Base-by-base conservation (phyloP, 2,888 invertebrate genomes). In the Rhagophthalmus giganteus region DNA sequence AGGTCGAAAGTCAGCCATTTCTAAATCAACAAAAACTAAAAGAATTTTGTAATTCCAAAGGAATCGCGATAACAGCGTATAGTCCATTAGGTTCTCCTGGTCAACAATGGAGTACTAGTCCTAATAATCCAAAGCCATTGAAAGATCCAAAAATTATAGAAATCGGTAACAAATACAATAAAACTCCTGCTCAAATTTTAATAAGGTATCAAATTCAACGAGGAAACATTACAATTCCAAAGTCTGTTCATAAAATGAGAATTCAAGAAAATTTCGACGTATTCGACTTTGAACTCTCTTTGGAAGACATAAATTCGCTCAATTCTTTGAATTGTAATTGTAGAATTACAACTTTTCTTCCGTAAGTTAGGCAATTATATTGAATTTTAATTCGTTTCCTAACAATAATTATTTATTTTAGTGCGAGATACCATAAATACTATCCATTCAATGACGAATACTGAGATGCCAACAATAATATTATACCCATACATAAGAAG, bases 21-120 rank as follows among this genome's bases (percentile, higher is more conserved):
- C 74, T 91, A 42, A 85, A 79, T 53, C 90, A 93, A 68, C 77
- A 75, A 16, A 81, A 84, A 20, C 73, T 93, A 1, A 82, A 85
- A 20, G 81, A 82, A 0, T 87, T 82, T 68, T 87, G 90, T 70
- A 81, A 82, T 54, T 74, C 81, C 0, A 82, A 79, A 11, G 81
- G 78, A 33, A 84, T 94, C 38, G 73, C 75, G 6, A 70, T 93
- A 1, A 90, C 89, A 0, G 92, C 90, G 0, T 94, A 93, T 77
- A 89, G 89, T 62, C 90, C 91, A 0, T 77, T 94, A 8, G 92
- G 91, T 2, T 88, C 88, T 1, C 90, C 89, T 0, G 90, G 90
- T 68, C 79, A n/a, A n/a, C n/a, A n/a, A n/a, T n/a, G n/a, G n/a
- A n/a, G n/a, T n/a, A n/a, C n/a, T n/a, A n/a, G n/a, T n/a, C n/a